Evolutionary conservation across 2,797 vertebrate species (phyloP), one percentile per base, ranked within the genome.

Genomic region (Mus spretus): DNA sequence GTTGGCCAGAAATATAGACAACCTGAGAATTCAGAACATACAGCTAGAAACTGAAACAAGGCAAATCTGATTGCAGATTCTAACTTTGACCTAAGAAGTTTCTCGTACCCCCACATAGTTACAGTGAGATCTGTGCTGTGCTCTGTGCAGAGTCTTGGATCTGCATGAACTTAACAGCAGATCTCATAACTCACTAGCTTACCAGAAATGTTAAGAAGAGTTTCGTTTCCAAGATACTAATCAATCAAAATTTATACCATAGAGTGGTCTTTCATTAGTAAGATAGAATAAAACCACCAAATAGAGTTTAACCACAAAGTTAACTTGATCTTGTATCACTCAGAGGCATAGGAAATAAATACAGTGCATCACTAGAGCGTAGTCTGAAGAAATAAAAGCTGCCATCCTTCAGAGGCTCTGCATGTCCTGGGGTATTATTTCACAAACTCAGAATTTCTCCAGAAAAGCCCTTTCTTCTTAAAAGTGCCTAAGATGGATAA

Each of bases 361-460:
- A 88, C 14, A 93, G 85, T n/a, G 13, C 31, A 80, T 67, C 75
- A 53, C 26, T 22, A 6, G n/a, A 14, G 55, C 80, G 37, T 88
- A 82, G 50, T 55, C 55, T 95, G 72, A 90, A 91, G 63, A 93
- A 91, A 59, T 47, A 47, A 65, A 94, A 84, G 6, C 83, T 92
- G 15, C 40, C 81, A 87, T 24, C 63, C 53, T 67, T 7, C 15
- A 91, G 50, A 94, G 37, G 19, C 22, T 94, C 26, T 94, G 47
- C 31, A 37, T 59, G n/a, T 78, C 72, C 44, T 88, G 6, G 47
- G 34, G 59, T 94, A 31, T 93, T 67, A 81, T 85, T 96, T 90
- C 75, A 57, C 59, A 91, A 79, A 90, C 93, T 79, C 55, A 96
- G 19, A 96, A 90, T 95, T 93, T 92, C 77, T 92, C 34, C 57